Evolutionary conservation across 2,797 vertebrate species (phyloP).

Genomic region (Pangasius sanitwongsei): DNA sequence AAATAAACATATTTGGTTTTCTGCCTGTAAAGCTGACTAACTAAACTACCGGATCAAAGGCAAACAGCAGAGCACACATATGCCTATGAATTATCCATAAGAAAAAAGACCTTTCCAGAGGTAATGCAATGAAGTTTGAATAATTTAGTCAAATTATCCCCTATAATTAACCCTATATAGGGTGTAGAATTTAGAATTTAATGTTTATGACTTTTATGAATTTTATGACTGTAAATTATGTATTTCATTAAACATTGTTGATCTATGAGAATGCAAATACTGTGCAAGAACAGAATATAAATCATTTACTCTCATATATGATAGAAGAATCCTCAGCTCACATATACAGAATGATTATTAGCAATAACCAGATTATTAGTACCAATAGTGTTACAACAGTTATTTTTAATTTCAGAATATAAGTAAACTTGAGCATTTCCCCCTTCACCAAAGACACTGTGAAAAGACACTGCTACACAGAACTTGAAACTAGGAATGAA

Average conservation of each 20-base stretch:
- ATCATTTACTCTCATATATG: neutral
- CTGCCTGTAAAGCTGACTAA: neutral
- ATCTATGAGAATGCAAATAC: neutral
- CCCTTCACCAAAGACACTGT: neutral
- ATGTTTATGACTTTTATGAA: too few relatives aligned
- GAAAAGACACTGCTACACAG: neutral
- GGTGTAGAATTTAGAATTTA: neutral
- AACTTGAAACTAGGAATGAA: neutral
- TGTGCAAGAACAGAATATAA: neutral
- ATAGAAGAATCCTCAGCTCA: neutral
- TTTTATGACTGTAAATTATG: neutral
- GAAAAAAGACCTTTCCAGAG: neutral
- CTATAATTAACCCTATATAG: too few relatives aligned
- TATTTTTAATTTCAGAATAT: neutral
- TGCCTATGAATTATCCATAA: conserved; percentile 16
- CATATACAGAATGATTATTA: neutral
- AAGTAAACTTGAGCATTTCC: neutral
- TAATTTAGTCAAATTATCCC: neutral
- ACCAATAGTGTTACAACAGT: neutral
- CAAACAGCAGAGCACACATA: neutral
- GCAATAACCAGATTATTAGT: neutral
- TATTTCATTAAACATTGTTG: neutral
- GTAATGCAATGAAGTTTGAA: neutral
- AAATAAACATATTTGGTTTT: neutral
- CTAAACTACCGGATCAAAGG: neutral